phyloP scores from a whole-genome alignment of 2,113 vertebrate genomes.

The Ascaphus truei region DNA sequence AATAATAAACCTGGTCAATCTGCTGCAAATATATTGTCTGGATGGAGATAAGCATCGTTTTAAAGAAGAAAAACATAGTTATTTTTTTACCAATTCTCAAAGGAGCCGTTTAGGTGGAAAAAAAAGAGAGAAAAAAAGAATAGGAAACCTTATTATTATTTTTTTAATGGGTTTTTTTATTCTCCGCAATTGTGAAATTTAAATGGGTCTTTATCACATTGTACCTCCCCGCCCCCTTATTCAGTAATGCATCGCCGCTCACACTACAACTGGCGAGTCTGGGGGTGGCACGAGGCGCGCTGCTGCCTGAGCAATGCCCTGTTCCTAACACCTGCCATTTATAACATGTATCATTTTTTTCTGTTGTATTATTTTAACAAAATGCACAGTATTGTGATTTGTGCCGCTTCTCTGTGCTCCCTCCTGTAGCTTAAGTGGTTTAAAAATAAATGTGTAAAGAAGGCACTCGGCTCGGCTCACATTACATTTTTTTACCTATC shows the following conservation, averaged over 20 bases:
- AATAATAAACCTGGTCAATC: no score
- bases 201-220: neutral
- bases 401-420: neutral
- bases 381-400: neutral
- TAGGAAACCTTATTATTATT: no score
- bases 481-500: neutral
- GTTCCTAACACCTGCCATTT: no score
- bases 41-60: no score
- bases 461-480: no score
- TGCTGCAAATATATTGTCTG: no score
- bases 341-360: neutral
- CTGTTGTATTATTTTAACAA: neutral
- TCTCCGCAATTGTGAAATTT: neutral
- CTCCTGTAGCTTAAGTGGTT: neutral
- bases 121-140: no score
- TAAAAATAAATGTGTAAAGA: neutral
- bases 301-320: no score
- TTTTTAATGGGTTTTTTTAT: neutral
- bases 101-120: no score
- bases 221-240: neutral
- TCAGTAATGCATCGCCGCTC: neutral
- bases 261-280: neutral
- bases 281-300: no score
- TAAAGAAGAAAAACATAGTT: no score
- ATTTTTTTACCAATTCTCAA: no score